Percentiles rank a stretch among this genome's conserved stretches.
phyloP scores from a whole-genome alignment of 2,888 invertebrate species.

The Anarsia innoxiella region DNA sequence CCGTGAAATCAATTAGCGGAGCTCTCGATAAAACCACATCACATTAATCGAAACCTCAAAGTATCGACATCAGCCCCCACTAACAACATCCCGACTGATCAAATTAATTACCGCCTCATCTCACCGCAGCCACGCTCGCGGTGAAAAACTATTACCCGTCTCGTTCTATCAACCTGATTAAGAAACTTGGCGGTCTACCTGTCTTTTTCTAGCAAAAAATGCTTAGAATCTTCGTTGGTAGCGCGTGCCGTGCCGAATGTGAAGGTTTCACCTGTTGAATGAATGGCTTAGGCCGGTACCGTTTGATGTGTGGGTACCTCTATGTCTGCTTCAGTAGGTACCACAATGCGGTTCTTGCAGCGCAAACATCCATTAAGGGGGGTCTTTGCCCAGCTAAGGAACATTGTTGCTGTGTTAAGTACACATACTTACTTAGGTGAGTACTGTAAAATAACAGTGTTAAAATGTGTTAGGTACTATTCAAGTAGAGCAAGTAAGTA shows the following conservation, averaged over 20 bases:
- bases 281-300: conserved; percentile 34
- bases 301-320: conserved; percentile 33
- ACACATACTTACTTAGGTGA: no score
- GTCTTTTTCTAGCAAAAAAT: conserved; percentile 32
- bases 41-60: conserved; percentile 25
- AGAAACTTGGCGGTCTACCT: conserved; percentile 21
- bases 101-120: conserved; percentile 71
- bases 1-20: conserved; percentile 11
- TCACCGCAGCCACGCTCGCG: conserved; percentile 46
- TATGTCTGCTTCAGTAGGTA: conserved; percentile 8
- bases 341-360: no score
- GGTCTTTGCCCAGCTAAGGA: no score
- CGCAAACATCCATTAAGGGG: no score
- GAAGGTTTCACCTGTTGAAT: conserved; percentile 65
- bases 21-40: conserved; percentile 10
- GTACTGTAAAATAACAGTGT: no score
- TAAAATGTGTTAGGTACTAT: no score
- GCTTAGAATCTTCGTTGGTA: conserved; percentile 49
- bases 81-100: conserved; percentile 47
- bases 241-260: conserved; percentile 66
- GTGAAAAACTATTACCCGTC: conserved; percentile 35
- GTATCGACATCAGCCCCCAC: conserved; percentile 24
- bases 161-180: conserved; percentile 23
- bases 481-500: no score
- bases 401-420: no score